These are phyloP conservation scores for Muntiacus muntjak DNA, from an alignment of 2,113 vertebrate genomes.

Conservation along the genomic window DNA sequence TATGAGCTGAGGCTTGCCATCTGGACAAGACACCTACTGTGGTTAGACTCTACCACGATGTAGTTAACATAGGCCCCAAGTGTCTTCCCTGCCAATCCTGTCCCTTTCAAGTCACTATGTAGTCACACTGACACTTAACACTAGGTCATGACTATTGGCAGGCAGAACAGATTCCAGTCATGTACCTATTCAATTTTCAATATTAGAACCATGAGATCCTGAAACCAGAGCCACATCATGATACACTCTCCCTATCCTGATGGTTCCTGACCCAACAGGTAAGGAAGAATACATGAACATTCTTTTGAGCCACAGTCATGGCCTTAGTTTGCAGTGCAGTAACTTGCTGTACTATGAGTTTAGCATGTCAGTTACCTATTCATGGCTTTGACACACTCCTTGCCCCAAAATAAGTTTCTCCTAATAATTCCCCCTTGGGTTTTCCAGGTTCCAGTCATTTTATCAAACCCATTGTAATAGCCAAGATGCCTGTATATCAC, in stretches of 20 bases:
- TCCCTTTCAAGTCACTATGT: background rate
- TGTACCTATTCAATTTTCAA: background rate
- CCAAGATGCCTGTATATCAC: background rate
- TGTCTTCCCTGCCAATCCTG: background rate
- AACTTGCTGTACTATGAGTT: background rate
- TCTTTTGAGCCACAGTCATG: background rate
- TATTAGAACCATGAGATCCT: background rate
- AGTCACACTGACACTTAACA: background rate
- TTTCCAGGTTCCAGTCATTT: background rate
- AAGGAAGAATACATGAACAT: background rate
- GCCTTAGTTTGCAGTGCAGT: background rate
- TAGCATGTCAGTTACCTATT: background rate
- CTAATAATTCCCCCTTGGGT: background rate
- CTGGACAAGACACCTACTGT: background rate
- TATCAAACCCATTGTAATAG: background rate
- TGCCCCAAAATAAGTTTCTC: background rate
- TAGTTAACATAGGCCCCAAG: background rate
- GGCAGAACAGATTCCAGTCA: background rate
- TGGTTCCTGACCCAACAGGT: background rate
- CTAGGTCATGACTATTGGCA: background rate
- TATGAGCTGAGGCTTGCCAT: background rate
- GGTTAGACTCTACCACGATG: background rate
- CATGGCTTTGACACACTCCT: background rate
- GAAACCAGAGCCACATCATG: background rate
- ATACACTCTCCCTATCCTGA: background rate